Base-by-base conservation (phyloP, 2,888 invertebrate species). In the Esperia sulphurella region DNA sequence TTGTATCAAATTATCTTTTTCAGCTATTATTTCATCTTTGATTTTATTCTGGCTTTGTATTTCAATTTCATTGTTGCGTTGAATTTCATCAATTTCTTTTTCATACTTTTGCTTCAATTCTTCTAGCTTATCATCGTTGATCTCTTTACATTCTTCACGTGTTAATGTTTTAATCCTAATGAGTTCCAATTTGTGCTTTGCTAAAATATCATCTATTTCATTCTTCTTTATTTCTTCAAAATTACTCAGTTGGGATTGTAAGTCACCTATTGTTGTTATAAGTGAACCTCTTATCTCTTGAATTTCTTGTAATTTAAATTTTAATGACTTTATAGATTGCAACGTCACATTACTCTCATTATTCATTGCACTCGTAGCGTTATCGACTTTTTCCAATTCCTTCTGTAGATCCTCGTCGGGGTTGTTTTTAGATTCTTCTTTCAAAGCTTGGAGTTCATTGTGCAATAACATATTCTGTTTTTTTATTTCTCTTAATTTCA, bases 401-500 rank as follows among this genome's bases (percentile, higher is more conserved):
- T 66, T 57, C 8, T 61, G 41, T 21, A 44, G 54, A 28, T 54
- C 56, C 38, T 68, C 59, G 31, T 55, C 56, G 28, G 65, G 28
- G 49, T 57, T 57, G 0, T 35, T 46, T 52, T 62, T 53, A 21
- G 69, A 64, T 45, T 77, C 75, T 46, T 75, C 61, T 69, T 66
- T 80, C 14, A 87, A 58, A 28, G 62, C 53, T 4, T 57, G 45
- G 3, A 88, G 56, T 55, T 88, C 83, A 48, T 69, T 71, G 10
- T 76, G 76, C 3, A 88, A 57, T 12, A 77, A 47, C 8, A 68
- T 48, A 55, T 89, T 88, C 60, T 88, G 78, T 28, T 74, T 68
- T 68, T 87, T 88, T 3, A 88, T 82, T 51, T 85, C 79, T 55
- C 87, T 71, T 5, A 89, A 55, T 59, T 82, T 88, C 35, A 63